Evolutionary conservation across 2,888 invertebrate species (phyloP).

Genomic region (Caenorhabditis sp.): DNA sequence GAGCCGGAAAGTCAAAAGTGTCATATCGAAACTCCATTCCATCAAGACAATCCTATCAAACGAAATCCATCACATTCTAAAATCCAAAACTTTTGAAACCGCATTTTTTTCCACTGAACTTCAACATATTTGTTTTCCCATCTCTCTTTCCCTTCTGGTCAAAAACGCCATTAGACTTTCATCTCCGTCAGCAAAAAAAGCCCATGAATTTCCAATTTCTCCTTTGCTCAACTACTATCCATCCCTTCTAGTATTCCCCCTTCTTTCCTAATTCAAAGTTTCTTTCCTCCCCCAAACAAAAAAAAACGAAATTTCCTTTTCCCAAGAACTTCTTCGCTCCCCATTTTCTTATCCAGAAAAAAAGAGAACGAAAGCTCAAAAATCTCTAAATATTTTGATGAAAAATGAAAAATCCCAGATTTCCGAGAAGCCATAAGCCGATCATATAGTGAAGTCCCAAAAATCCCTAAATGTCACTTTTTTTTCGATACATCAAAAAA

Average conservation of each 20-base stretch:
- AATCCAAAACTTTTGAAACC: no score
- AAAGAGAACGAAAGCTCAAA: slow-evolving; percentile 6
- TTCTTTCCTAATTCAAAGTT: slow-evolving; percentile 26
- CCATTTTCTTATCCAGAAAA: neutral
- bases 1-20: no score
- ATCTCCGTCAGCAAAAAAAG: neutral
- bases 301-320: neutral
- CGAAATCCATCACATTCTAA: no score
- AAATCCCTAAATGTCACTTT: neutral
- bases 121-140: neutral
- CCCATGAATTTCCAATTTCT: slow-evolving; percentile 1
- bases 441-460: neutral
- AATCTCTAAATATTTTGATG: neutral
- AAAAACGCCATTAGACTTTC: neutral
- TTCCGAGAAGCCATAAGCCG: slow-evolving; percentile 2
- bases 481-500: neutral
- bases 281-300: neutral
- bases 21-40: no score
- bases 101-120: no score
- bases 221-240: neutral
- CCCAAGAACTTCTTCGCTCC: slow-evolving; percentile 9
- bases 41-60: no score
- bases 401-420: neutral
- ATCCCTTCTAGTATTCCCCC: neutral
- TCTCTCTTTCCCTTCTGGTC: neutral